phyloP scores from a whole-genome alignment of 2,888 invertebrate genomes.

The Tanytarsus gracilentus region DNA sequence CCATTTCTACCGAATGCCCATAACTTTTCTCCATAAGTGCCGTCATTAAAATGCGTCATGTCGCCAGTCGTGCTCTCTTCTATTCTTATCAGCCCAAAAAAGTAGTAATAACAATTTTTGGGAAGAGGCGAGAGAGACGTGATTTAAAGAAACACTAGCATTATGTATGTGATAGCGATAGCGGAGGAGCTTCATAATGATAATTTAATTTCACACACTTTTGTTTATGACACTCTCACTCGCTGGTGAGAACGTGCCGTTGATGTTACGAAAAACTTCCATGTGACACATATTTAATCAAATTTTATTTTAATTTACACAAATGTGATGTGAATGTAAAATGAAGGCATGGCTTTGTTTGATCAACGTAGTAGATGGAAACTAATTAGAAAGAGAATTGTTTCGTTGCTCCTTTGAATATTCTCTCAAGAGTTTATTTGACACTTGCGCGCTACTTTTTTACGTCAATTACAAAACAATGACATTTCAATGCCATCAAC shows the following conservation, averaged over 20 bases:
- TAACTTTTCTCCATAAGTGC: too few species aligned
- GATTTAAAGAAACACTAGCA: constrained; percentile 18
- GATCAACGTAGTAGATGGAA: background rate
- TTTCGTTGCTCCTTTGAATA: too few species aligned
- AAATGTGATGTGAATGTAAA: constrained; percentile 1
- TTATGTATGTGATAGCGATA: background rate
- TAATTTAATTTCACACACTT: constrained; percentile 28
- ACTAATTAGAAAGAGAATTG: background rate
- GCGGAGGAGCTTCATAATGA: constrained; percentile 17
- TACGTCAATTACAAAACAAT: too few species aligned
- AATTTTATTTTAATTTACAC: constrained; percentile 28
- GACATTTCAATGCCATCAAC: too few species aligned
- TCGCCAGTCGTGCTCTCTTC: too few species aligned
- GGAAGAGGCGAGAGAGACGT: background rate
- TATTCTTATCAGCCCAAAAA: constrained; percentile 9
- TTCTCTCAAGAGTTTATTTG: too few species aligned
- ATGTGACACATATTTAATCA: constrained; percentile 18
- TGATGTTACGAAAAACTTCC: too few species aligned
- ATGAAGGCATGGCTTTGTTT: background rate
- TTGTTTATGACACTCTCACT: constrained; percentile 19
- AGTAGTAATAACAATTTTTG: too few species aligned
- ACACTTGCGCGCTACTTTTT: too few species aligned
- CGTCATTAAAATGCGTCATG: too few species aligned
- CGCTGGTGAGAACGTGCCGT: background rate
- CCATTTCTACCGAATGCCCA: background rate